Evolutionary conservation across 2,797 vertebrate genomes (phyloP).

Genomic region (Prunella strophiata): DNA sequence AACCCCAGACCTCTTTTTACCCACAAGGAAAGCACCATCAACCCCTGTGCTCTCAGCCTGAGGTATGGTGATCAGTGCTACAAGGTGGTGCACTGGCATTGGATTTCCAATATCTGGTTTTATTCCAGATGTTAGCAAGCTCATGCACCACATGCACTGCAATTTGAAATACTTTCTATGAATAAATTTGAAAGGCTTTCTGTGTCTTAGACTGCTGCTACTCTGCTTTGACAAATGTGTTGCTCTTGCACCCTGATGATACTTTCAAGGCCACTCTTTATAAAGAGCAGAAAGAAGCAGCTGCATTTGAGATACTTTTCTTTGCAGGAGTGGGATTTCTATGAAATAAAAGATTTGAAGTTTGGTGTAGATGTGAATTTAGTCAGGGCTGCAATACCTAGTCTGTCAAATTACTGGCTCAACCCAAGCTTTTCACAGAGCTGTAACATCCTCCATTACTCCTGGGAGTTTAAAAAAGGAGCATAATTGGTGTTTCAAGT

Average conservation of each 20-base stretch:
- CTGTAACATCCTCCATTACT: neutral
- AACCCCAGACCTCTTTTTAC: neutral
- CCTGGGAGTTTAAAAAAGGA: neutral
- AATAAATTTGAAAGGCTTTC: neutral
- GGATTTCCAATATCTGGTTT: neutral
- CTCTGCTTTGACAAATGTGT: slow-evolving; percentile 24
- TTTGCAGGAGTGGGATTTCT: neutral
- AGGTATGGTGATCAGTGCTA: neutral
- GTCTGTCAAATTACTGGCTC: neutral
- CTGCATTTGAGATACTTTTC: neutral
- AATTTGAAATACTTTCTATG: neutral
- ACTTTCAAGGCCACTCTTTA: neutral
- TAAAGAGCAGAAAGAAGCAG: neutral
- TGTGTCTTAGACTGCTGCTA: neutral
- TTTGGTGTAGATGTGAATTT: neutral
- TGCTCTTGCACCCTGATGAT: neutral
- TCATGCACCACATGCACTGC: neutral
- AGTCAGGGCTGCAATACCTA: neutral
- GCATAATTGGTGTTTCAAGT: neutral
- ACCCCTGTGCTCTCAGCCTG: neutral
- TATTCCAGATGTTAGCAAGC: neutral
- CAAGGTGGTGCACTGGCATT: fast-evolving
- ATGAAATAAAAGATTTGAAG: neutral
- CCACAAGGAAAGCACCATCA: neutral
- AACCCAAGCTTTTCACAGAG: neutral